Evolutionary conservation across 2,888 invertebrate genomes (phyloP).

Genomic region (Sycophila texana): DNA sequence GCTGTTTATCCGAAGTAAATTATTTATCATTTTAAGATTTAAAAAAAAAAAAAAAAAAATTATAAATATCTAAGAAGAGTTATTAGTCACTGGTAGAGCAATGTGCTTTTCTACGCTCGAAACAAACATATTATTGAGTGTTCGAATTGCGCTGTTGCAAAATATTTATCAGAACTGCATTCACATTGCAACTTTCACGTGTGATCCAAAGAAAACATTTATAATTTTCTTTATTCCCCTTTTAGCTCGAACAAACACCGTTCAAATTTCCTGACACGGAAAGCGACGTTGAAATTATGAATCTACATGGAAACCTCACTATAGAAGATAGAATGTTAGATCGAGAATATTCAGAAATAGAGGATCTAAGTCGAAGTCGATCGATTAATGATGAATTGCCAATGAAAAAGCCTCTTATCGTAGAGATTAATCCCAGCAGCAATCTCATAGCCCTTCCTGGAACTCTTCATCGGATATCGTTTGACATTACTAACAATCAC

Average conservation of each 20-base stretch:
- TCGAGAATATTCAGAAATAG: constrained; percentile 59
- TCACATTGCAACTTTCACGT: not conserved
- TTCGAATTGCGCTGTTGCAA: constrained; percentile 2
- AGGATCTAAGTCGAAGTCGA: constrained; percentile 60
- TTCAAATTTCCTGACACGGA: constrained; percentile 25
- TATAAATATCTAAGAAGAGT: not conserved
- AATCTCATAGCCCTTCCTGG: constrained; percentile 67
- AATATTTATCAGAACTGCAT: constrained; percentile 14
- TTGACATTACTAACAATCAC: constrained; percentile 85
- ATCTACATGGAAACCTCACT: constrained; percentile 4
- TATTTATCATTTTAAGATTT: not conserved
- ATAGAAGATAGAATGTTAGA: constrained; percentile 52
- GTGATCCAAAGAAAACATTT: not conserved
- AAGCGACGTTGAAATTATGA: constrained; percentile 7
- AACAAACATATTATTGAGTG: constrained; percentile 30
- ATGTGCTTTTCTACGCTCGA: not conserved
- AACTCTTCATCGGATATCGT: constrained; percentile 77
- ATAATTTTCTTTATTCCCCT: not conserved
- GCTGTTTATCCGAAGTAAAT: not conserved
- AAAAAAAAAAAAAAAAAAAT: not conserved
- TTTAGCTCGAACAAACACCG: constrained; percentile 17
- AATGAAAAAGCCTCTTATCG: constrained; percentile 57
- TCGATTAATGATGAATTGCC: constrained; percentile 43
- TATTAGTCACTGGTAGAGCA: not conserved
- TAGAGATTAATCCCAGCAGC: constrained; percentile 67